A percentile compares a stretch with the other conserved stretches of the same genome.
Conservation (phyloP, 2,797 vertebrate genomes). For the Aeoliscus strigatus region DNA sequence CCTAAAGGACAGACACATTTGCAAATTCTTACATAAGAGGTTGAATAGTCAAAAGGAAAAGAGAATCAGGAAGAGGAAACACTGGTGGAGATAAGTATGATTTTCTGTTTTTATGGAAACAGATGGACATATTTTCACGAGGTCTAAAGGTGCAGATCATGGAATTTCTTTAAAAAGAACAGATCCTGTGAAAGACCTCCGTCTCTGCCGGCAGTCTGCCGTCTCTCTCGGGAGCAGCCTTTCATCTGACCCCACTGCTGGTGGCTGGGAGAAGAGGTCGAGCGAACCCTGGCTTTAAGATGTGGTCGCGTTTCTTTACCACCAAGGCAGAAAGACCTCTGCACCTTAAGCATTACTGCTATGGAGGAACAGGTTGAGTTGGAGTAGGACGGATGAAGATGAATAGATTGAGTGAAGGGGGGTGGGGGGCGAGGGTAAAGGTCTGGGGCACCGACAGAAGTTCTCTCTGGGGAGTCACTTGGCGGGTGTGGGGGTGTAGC, state of each 20-base stretch:
- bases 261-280: slow-evolving; percentile 40
- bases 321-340: slow-evolving; percentile 61
- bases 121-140: slow-evolving; percentile 29
- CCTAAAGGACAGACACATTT: slow-evolving; percentile 28
- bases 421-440: slow-evolving; percentile 52
- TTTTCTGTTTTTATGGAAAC: slow-evolving; percentile 41
- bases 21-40: slow-evolving; percentile 53
- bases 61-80: slow-evolving; percentile 47
- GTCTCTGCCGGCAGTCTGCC: slow-evolving; percentile 33
- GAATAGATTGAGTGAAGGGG: slow-evolving; percentile 58
- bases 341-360: slow-evolving; percentile 44
- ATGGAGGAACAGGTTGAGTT: slow-evolving; percentile 58
- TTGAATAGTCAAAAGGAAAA: slow-evolving; percentile 30
- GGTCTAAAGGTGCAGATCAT: slow-evolving; percentile 3
- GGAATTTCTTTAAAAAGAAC: slow-evolving; percentile 3
- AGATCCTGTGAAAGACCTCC: slow-evolving; percentile 21
- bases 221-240: slow-evolving; percentile 48
- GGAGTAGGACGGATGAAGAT: slow-evolving; percentile 56
- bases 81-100: slow-evolving; percentile 14
- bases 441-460: slow-evolving; percentile 73
- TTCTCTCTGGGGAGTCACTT: slow-evolving; percentile 73
- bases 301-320: slow-evolving; percentile 37
- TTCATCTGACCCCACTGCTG: slow-evolving; percentile 54
- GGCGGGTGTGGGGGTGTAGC: slow-evolving; percentile 59
- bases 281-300: slow-evolving; percentile 34